These are phyloP conservation scores for Trachelipus rathkii DNA, from an alignment of 1,140 invertebrate species.

Conservation along the genomic window DNA sequence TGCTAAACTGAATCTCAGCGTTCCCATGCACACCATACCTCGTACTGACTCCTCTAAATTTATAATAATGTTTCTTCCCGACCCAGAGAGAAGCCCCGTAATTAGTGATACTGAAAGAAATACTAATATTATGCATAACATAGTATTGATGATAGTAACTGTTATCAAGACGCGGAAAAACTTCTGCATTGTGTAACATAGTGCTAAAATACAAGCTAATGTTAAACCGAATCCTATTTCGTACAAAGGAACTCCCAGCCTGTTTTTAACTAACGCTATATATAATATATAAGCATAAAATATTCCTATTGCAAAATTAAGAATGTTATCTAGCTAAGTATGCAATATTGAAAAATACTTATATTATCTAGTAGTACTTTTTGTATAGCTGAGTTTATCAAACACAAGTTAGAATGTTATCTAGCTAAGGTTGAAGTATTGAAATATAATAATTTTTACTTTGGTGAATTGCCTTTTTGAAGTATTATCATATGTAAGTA, in stretches of 20 bases:
- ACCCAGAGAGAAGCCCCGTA: constrained; percentile 11
- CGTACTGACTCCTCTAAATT: background rate
- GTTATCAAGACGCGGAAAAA: constrained; percentile 9
- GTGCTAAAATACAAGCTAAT: background rate
- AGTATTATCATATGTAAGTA: too few species aligned
- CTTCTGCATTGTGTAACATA: background rate
- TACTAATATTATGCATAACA: constrained; percentile 7
- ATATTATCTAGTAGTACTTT: too few species aligned
- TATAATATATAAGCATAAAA: too few species aligned
- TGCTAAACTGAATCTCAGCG: constrained; percentile 11
- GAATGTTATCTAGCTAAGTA: constrained; percentile 3
- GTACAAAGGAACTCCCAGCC: constrained; percentile 14
- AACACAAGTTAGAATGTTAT: too few species aligned
- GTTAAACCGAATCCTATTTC: constrained; percentile 19
- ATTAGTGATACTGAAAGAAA: constrained; percentile 14
- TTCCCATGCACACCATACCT: constrained; percentile 17
- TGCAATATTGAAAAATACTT: constrained; percentile 3
- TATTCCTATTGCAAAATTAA: constrained; percentile 2
- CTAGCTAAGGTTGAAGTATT: too few species aligned
- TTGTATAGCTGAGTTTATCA: too few species aligned
- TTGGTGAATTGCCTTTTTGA: too few species aligned
- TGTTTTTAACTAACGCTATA: constrained; percentile 12
- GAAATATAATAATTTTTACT: too few species aligned
- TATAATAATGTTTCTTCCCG: constrained; percentile 9
- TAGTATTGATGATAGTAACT: constrained; percentile 1